Base-by-base conservation (phyloP, 2,797 vertebrate species). In the Xiphophorus birchmanni region DNA sequence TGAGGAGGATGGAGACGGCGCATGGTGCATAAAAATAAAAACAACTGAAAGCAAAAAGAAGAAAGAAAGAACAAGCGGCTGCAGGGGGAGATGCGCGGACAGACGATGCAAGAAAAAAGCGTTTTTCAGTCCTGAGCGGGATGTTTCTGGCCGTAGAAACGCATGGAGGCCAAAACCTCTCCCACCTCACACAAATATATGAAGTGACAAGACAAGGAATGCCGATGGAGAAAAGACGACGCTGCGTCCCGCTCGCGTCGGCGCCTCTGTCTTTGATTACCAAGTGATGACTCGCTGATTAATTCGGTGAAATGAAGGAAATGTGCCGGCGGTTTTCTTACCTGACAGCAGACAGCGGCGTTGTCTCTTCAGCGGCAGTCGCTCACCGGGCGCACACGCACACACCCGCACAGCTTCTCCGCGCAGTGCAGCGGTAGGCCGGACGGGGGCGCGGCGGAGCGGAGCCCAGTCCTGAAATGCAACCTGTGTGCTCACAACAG, bases 351-450 rank as follows among this genome's bases (percentile, higher is more conserved):
- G 91, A 92, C 90, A 91, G 94, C 94, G 90, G 93, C 86, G 94
- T 95, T 88, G 95, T 95, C 94, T 96, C 93, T 94, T 94, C 92
- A 92, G 95, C 93, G 92, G 95, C 93, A 85, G 90, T 94, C 91
- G 84, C 94, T 95, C 94, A 93, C 91, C 93, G 93, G 92, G 89
- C 89, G 87, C 89, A 23, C 40, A 12, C 67, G 2, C 65, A 26
- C 21, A 42, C 32, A 23, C 8, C 23, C 37, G 23, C 63, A 63
- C 87, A 73, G 92, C 78, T 87, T 78, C 76, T 87, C 47, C 47
- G 18, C 44, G 94, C 89, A 90, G 84, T 94, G 88, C 91, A 23
- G 50, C 37, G 23, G 77, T 32, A 7, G 80, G 80, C 92, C 95
- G 83, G 76, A 74, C 78, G 58, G 84, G 76, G 94, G 95, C 94